Conservation (phyloP, 2,113 vertebrate species). For the Sus scrofa region T2T-Sscrofa CM000812.6:278447501-278448000, state of each 20-base stretch:
- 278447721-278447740: constrained; percentile 90
- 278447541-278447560: constrained; percentile 53
- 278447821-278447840: constrained; percentile 93
- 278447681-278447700: constrained; percentile 84
- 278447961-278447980: constrained; percentile 93
- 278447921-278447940: constrained; percentile 93
- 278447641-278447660: constrained; percentile 82
- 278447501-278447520: constrained; percentile 73
- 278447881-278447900: constrained; percentile 93
- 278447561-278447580: constrained; percentile 51
- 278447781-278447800: constrained; percentile 94
- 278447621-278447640: constrained; percentile 88
- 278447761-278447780: constrained; percentile 92
- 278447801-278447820: constrained; percentile 92
- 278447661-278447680: constrained; percentile 89
- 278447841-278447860: constrained; percentile 93
- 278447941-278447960: constrained; percentile 91
- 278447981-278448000: constrained; percentile 93
- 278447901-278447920: constrained; percentile 94
- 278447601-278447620: constrained; percentile 91
- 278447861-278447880: constrained; percentile 91
- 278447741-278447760: constrained; percentile 85
- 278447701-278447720: constrained; percentile 91
- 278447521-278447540: constrained; percentile 24
- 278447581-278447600: constrained; percentile 75